Evolutionary conservation across 2,888 invertebrate species (phyloP).

Genomic region (Hemistola chrysoprasaria): DNA sequence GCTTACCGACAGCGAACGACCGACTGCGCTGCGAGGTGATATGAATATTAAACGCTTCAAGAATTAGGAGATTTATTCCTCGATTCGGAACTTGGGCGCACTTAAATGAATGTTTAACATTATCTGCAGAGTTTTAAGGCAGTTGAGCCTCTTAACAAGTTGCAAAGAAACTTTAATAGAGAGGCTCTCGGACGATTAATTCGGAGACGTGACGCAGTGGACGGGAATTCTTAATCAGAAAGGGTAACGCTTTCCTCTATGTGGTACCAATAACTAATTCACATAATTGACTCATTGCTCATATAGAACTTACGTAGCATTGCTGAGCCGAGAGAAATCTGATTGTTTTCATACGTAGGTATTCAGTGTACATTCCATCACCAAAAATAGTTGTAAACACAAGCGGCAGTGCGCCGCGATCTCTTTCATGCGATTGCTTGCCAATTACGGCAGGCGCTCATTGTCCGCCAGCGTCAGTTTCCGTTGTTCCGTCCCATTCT

Average conservation of each 20-base stretch:
- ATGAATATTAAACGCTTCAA: slow-evolving; percentile 81
- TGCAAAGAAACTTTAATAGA: slow-evolving; percentile 79
- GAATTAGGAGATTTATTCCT: slow-evolving; percentile 79
- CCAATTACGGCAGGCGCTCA: slow-evolving; percentile 31
- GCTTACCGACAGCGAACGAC: slow-evolving; percentile 10
- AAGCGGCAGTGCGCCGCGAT: slow-evolving; percentile 16
- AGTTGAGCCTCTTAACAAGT: slow-evolving; percentile 75
- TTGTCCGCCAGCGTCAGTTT: slow-evolving; percentile 59
- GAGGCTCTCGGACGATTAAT: slow-evolving; percentile 79
- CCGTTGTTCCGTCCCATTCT: slow-evolving; percentile 36
- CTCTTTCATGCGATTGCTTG: slow-evolving; percentile 23
- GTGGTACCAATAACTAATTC: slow-evolving; percentile 3
- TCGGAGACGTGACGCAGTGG: slow-evolving; percentile 71
- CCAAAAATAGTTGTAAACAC: slow-evolving; percentile 22
- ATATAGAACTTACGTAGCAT: too few relatives aligned
- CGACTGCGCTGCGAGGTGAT: slow-evolving; percentile 41
- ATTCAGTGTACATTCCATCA: too few relatives aligned
- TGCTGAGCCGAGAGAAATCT: too few relatives aligned
- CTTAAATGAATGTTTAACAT: slow-evolving; percentile 82
- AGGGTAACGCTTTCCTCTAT: slow-evolving; percentile 46
- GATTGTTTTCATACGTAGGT: too few relatives aligned
- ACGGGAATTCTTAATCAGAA: slow-evolving; percentile 74
- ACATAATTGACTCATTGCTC: too few relatives aligned
- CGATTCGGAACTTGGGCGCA: slow-evolving; percentile 72
- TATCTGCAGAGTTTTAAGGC: slow-evolving; percentile 75